phyloP scores from a whole-genome alignment of 1,140 invertebrate species.

The Drosophila ironensis region DNA sequence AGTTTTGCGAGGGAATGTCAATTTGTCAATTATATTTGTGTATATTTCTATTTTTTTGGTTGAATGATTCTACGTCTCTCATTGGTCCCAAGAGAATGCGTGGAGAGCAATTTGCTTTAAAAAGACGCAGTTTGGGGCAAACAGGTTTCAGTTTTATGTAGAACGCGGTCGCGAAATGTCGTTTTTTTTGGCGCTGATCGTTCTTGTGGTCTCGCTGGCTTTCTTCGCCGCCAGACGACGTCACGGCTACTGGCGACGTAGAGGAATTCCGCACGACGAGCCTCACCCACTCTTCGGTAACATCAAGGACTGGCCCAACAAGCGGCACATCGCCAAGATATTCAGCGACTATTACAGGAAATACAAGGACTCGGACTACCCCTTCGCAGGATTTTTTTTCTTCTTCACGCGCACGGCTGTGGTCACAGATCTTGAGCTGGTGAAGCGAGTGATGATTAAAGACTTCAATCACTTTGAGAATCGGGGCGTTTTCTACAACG shows the following conservation, averaged over 20 bases:
- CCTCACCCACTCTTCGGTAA: constrained; percentile 51
- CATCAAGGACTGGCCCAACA: constrained; percentile 78
- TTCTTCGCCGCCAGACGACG: constrained; percentile 37
- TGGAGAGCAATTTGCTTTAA: constrained; percentile 14
- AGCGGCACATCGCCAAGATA: constrained; percentile 48
- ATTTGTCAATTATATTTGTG: too few species aligned
- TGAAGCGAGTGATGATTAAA: constrained; percentile 85
- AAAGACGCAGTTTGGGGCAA: background rate
- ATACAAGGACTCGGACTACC: constrained; percentile 36
- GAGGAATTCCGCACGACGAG: constrained; percentile 56
- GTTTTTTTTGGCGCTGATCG: constrained; percentile 40
- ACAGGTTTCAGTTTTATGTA: constrained; percentile 17
- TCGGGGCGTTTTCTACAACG: constrained; percentile 82
- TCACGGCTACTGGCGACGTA: constrained; percentile 66
- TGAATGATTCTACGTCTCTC: too few species aligned
- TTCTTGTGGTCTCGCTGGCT: constrained; percentile 26
- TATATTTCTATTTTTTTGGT: too few species aligned
- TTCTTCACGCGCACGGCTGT: constrained; percentile 47
- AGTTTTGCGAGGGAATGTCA: too few species aligned
- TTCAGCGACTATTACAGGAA: constrained; percentile 59
- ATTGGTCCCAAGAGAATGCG: background rate
- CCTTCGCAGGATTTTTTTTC: constrained; percentile 66
- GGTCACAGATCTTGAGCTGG: constrained; percentile 83
- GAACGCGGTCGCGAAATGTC: constrained; percentile 24
- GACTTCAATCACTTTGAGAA: constrained; percentile 84